phyloP scores from a whole-genome alignment of 2,888 invertebrate species.

The Asteroscopus sphinx region DNA sequence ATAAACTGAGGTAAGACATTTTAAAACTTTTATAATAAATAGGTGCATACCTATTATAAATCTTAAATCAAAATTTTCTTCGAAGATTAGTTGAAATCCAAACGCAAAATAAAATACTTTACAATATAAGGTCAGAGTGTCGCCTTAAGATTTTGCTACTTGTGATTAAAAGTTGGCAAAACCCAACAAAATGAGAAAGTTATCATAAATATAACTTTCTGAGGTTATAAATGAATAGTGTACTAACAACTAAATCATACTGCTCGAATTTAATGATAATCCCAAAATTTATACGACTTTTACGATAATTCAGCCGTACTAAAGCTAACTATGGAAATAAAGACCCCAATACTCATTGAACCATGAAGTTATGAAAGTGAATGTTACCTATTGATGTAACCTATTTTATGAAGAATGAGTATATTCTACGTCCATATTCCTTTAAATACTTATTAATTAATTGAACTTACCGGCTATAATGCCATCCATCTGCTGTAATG shows the following conservation, averaged over 20 bases:
- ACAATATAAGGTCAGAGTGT: too few relatives aligned
- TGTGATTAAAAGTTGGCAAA: too few relatives aligned
- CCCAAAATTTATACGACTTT: not conserved
- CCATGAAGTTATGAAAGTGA: constrained; percentile 64
- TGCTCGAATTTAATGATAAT: not conserved
- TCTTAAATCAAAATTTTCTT: too few relatives aligned
- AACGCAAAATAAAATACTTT: too few relatives aligned
- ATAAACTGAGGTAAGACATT: too few relatives aligned
- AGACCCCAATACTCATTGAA: constrained; percentile 70
- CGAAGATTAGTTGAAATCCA: too few relatives aligned
- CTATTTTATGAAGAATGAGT: not conserved
- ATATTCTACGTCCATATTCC: not conserved
- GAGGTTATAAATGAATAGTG: constrained; percentile 26
- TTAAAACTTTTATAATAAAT: too few relatives aligned
- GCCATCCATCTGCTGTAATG: constrained; percentile 96
- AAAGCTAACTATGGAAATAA: constrained; percentile 54
- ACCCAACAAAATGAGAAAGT: not conserved
- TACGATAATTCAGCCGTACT: constrained; percentile 11
- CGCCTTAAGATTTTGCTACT: too few relatives aligned
- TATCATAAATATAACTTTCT: not conserved
- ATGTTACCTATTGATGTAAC: constrained; percentile 14
- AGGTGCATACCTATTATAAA: too few relatives aligned
- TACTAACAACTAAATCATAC: not conserved
- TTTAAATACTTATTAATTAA: not conserved
- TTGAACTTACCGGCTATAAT: constrained; percentile 93